phyloP scores from a whole-genome alignment of 2,888 invertebrate genomes.

The Lasioglossum leucozonium region DNA sequence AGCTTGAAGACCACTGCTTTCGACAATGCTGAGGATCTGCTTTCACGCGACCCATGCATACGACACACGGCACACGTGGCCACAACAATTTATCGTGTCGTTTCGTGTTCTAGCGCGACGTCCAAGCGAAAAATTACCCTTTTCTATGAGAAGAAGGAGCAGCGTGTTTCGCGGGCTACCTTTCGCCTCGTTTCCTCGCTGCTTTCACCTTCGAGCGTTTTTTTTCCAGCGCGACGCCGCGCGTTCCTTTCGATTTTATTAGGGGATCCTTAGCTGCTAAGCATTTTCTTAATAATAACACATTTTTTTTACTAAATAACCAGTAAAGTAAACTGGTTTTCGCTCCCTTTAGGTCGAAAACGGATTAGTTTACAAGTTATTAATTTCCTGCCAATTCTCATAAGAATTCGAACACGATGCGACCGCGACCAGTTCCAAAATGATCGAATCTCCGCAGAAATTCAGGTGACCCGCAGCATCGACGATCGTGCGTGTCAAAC shows the following conservation, averaged over 20 bases:
- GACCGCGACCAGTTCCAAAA: no score
- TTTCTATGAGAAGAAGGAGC: neutral
- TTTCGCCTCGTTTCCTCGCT: conserved; percentile 33
- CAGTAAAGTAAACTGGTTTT: no score
- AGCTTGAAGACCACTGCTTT: neutral
- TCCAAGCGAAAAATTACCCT: conserved; percentile 45
- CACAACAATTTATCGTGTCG: conserved; percentile 20
- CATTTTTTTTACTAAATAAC: no score
- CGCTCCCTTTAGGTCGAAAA: no score
- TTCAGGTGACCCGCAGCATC: neutral
- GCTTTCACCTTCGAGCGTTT: conserved; percentile 36
- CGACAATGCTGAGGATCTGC: conserved; percentile 31
- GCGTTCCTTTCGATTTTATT: neutral
- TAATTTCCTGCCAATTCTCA: no score
- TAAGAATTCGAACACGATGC: no score
- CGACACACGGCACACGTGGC: neutral
- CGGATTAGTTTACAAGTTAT: no score
- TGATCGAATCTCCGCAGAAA: neutral
- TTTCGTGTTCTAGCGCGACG: conserved; percentile 17
- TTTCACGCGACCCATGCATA: conserved; percentile 53
- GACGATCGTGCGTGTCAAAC: neutral
- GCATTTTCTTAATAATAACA: no score
- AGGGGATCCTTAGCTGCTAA: no score
- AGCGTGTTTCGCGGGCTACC: conserved; percentile 35
- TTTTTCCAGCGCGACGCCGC: neutral